Percentiles rank a stretch among this genome's conserved stretches.
These are phyloP conservation scores for Trichosurus vulpecula DNA, from an alignment of 2,797 vertebrate genomes.

Conservation along the genomic window DNA sequence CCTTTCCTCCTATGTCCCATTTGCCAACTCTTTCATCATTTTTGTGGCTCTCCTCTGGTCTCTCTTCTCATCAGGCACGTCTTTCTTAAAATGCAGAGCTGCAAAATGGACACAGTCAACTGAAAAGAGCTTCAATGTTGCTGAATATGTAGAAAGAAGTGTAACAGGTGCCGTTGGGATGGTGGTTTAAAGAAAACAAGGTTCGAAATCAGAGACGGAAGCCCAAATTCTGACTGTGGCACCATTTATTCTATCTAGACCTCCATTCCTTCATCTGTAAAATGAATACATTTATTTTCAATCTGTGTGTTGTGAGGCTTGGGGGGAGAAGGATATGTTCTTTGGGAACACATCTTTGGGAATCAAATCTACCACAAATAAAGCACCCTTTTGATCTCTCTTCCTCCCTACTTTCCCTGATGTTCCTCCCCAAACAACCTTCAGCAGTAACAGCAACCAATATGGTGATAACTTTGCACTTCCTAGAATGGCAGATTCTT, in stretches of 20 bases:
- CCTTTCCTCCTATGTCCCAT: slow-evolving; percentile 28
- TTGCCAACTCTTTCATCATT: slow-evolving; percentile 18
- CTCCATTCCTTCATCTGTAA: neutral
- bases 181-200: neutral
- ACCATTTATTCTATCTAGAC: neutral
- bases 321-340: neutral
- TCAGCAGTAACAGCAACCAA: neutral
- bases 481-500: neutral
- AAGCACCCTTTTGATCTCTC: neutral
- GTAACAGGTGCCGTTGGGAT: neutral
- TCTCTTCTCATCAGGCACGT: slow-evolving; percentile 22
- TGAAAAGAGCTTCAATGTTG: neutral
- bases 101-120: slow-evolving; percentile 11
- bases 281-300: neutral
- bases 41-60: neutral
- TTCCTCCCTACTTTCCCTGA: neutral
- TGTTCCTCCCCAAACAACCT: neutral
- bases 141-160: neutral
- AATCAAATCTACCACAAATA: neutral
- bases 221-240: neutral
- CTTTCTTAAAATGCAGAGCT: slow-evolving; percentile 35
- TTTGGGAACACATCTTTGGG: too few relatives aligned
- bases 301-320: neutral
- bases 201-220: neutral
- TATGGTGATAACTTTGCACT: neutral